Percentiles rank a stretch among this genome's conserved stretches.
Evolutionary conservation across 2,797 vertebrate genomes (phyloP).

Genomic region (Phrynocephalus guinanensis): DNA sequence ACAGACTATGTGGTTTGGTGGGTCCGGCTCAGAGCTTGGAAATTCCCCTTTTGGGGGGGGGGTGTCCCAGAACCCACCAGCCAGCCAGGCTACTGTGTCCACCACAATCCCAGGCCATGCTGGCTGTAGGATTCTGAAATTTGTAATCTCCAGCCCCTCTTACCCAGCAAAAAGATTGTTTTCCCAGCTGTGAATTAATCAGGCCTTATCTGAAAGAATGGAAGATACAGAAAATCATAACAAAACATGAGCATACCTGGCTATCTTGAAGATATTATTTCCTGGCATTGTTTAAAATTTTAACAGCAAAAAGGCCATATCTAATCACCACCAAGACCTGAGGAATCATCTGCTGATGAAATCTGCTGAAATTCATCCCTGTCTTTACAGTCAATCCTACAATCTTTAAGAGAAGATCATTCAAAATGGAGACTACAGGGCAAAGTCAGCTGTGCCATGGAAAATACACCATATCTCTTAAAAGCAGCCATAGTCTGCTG

Average conservation of each 20-base stretch:
- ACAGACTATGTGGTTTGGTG: neutral
- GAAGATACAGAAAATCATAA: neutral
- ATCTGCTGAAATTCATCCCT: neutral
- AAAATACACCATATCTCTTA: neutral
- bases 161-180: neutral
- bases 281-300: neutral
- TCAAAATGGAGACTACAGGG: neutral
- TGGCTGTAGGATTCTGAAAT: neutral
- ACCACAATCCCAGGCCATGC: neutral
- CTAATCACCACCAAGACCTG: neutral
- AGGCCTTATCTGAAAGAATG: neutral
- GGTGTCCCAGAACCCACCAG: neutral
- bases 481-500: neutral
- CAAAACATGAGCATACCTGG: neutral
- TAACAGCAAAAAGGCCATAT: neutral
- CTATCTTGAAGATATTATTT: neutral
- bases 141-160: neutral
- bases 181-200: neutral
- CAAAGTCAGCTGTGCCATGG: neutral
- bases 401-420: neutral
- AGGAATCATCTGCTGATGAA: neutral
- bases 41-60: neutral
- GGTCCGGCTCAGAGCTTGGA: neutral
- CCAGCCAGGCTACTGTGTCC: neutral
- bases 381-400: neutral